Base-by-base conservation (phyloP, 2,113 vertebrate species). In the Syngnathus scovelli region DNA sequence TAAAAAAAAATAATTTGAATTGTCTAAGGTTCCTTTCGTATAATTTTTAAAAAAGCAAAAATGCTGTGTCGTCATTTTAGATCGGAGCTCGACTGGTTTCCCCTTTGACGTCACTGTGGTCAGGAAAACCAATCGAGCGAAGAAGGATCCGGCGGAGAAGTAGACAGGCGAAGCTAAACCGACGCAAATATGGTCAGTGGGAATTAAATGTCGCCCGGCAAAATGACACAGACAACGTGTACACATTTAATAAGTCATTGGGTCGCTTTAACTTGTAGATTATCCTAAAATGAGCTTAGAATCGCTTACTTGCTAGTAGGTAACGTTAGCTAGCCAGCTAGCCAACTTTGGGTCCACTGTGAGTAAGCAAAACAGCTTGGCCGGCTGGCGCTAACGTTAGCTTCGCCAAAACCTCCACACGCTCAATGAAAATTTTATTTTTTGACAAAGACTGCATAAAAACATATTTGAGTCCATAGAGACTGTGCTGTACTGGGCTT, bases 331-430 rank as follows among this genome's bases (percentile, higher is more conserved):
- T 74, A 70, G 68, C 65, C 51, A 71, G 85, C 81, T 81, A 83
- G 82, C 81, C 81, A 82, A 63, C 60, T 66, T 67, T 5, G 46
- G 48, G 44, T 69, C 55, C 67, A 67, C 75, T 87, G 86, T 90
- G 88, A 90, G 89, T 89, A 89, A 90, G 89, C 89, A 89, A 82
- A 90, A 87, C 84, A 81, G 44, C 37, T 46, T 8, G 13, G 41
- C 65, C 76, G 70, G 77, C 74, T 1, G 15, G 23, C 0, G 1
- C 23, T 23, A 44, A 62, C 6, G n/a, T 62, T 44, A 62, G 41
- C 39, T 23, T 58, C 27, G 55, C 13, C 12, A 8, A 58, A 58
- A 27, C 55, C 27, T 36, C 7, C 16, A 58, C 55, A 13, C 27
- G 6, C 27, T 36, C 27, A 16, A 1, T 33, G 13, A 36, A 27